Percentiles rank a stretch among this genome's conserved stretches.
Conservation (phyloP, 2,888 invertebrate species). For the Melitaea athalia region DNA sequence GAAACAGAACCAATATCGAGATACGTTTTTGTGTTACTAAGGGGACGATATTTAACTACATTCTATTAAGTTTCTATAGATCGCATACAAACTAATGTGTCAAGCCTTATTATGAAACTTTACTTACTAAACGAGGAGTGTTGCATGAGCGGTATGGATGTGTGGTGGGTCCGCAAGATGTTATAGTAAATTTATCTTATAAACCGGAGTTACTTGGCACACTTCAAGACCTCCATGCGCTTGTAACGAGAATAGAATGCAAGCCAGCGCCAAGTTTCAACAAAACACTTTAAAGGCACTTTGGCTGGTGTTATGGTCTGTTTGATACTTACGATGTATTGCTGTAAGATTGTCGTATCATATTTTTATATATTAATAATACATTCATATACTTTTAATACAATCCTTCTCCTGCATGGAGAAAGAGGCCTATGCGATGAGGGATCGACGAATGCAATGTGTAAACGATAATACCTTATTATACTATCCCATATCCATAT, state of each 20-base stretch:
- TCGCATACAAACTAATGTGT: neutral
- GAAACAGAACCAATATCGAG: no score
- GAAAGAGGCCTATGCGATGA: no score
- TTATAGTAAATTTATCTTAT: conserved; percentile 38
- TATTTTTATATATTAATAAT: no score
- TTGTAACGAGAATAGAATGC: conserved; percentile 50
- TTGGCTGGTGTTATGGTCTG: conserved; percentile 33
- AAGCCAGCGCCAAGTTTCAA: conserved; percentile 45
- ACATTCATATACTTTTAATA: no score
- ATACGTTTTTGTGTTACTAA: no score
- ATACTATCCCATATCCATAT: no score
- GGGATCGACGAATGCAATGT: no score
- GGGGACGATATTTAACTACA: no score
- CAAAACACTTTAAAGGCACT: conserved; percentile 48
- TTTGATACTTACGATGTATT: conserved; percentile 31
- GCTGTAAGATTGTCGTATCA: conserved; percentile 5
- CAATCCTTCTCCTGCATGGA: no score
- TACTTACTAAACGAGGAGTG: conserved; percentile 6
- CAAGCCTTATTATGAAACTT: conserved; percentile 3
- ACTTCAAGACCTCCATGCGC: conserved; percentile 31
- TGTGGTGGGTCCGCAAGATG: conserved; percentile 30
- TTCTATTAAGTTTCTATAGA: neutral
- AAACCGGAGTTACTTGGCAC: conserved; percentile 48
- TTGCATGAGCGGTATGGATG: conserved; percentile 10
- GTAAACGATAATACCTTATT: no score